Conservation (phyloP, 2,888 invertebrate species). For the Magallana nippona region DNA sequence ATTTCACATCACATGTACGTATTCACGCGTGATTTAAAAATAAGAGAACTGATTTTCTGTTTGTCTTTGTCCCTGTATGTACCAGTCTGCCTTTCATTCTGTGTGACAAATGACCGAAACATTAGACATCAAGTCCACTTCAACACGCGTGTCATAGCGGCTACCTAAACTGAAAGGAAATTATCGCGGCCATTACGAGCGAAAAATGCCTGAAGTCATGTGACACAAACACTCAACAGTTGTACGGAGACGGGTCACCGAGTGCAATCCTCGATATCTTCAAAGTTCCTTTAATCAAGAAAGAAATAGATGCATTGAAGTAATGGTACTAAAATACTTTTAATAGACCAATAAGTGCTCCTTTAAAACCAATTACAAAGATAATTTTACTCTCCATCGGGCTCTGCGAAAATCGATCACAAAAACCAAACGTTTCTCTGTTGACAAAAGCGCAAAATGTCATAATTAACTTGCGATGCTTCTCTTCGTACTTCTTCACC, state of each 20-base stretch:
- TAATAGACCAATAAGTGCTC: constrained; percentile 16
- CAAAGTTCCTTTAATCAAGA: neutral
- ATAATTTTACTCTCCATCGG: constrained; percentile 6
- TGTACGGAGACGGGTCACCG: neutral
- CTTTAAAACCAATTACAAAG: constrained; percentile 21
- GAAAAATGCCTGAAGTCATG: constrained; percentile 22
- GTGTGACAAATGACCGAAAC: neutral
- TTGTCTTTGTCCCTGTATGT: neutral
- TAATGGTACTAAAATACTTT: constrained; percentile 11
- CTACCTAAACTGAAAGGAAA: constrained; percentile 3
- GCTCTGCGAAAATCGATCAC: constrained; percentile 9
- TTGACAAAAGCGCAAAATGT: constrained; percentile 10
- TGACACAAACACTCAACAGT: constrained; percentile 21
- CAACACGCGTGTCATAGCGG: constrained; percentile 7
- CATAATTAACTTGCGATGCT: constrained; percentile 17
- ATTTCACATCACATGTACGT: neutral
- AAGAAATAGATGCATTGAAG: constrained; percentile 5
- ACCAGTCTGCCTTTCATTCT: neutral
- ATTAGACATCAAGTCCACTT: neutral
- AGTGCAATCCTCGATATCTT: constrained; percentile 7
- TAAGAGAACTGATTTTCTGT: neutral
- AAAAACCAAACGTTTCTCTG: neutral
- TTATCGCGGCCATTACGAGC: neutral
- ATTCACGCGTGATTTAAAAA: neutral
- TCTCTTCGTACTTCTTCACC: constrained; percentile 1